Evolutionary conservation across 2,888 invertebrate genomes (phyloP), one percentile per base, ranked within the genome.

Genomic region (Ariolimax columbianus): DNA sequence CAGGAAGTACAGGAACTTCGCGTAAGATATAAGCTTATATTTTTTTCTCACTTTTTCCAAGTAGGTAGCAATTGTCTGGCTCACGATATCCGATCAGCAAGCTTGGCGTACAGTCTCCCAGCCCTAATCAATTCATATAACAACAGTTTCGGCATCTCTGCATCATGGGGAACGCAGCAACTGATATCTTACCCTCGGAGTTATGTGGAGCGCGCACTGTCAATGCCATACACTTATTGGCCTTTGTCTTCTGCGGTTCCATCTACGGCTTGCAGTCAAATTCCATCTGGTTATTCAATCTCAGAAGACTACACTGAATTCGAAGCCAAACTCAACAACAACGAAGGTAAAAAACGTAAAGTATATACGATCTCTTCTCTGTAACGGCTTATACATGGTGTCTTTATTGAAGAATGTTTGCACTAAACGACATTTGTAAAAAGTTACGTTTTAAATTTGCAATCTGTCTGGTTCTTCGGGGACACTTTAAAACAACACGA

Each of bases 31-130:
- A 17, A 33, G 19, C 23, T 23, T 43, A 4, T 38, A 19, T 26
- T 38, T 77, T 9, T 51, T 51, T 77, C 14, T 30, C 73, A 38
- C 40, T 33, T 40, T 23, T 40, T 55, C 43, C 23, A 9, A 43
- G 36, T 11, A 78, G 78, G 78, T 38, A 33, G 40, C 59, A 17
- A 63, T 63, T 33, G 19, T 19, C 17, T 78, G 23, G 1, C 78
- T 4, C 26, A 30, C 23, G 59, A 38, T 36, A 14, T 38, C 78
- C 19, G 38, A 1, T n/a, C 59, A 23, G 38, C 3, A 11, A 63
- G 59, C 23, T 26, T 78, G 78, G 33, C 78, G 3, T 78, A 63
- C 40, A 26, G n/a, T 51, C 59, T 63, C 26, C 78, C 78, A 43
- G 6, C 78, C 9, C 38, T 59, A 38, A 26, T 78, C 36, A 59